These are phyloP conservation scores for Perca flavescens DNA, from an alignment of 2,113 vertebrate species.

Conservation along the genomic window DNA sequence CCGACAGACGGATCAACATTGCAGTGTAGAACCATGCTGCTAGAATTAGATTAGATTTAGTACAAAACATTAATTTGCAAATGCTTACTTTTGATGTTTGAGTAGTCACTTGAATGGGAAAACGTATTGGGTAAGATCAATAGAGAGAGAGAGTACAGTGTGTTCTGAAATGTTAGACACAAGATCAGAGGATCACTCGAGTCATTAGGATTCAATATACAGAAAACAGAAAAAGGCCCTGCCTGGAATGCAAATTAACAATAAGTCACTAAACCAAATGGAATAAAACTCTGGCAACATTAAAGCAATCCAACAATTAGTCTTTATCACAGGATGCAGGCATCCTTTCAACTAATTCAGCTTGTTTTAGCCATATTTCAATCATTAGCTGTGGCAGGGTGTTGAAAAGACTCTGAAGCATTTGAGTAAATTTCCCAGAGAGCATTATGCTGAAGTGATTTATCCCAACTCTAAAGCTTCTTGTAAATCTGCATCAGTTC, in stretches of 20 bases:
- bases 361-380: slow-evolving; percentile 48
- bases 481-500: slow-evolving; percentile 30
- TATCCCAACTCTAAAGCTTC: slow-evolving; percentile 49
- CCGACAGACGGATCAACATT: neutral
- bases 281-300: slow-evolving; percentile 23
- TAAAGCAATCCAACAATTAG: slow-evolving; percentile 16
- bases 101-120: neutral
- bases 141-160: neutral
- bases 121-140: slow-evolving; percentile 29
- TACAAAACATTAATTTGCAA: neutral
- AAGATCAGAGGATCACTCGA: too few species aligned
- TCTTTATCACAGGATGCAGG: slow-evolving; percentile 40
- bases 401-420: slow-evolving; percentile 35
- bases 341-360: slow-evolving; percentile 49
- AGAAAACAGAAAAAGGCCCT: neutral
- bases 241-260: slow-evolving; percentile 8
- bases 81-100: neutral
- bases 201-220: too few species aligned
- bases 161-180: neutral
- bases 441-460: slow-evolving; percentile 61
- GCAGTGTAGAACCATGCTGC: rapidly evolving
- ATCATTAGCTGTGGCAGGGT: slow-evolving; percentile 29
- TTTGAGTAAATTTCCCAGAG: slow-evolving; percentile 58
- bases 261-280: slow-evolving; percentile 28
- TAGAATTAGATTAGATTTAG: neutral